Evolutionary conservation across 1,140 invertebrate genomes (phyloP).

Genomic region (Listronotus oregonensis): DNA sequence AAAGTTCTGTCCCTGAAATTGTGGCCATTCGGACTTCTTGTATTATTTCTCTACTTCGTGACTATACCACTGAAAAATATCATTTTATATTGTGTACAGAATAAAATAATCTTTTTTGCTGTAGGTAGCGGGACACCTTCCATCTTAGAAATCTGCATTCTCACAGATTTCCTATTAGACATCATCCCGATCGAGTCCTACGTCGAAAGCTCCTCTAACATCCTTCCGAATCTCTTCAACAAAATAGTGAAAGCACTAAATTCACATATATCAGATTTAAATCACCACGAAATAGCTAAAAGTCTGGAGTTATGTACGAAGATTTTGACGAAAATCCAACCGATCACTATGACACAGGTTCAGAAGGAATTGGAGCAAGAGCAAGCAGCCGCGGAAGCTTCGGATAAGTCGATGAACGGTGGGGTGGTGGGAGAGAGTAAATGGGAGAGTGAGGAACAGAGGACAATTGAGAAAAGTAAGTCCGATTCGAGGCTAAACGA

Average conservation of each 20-base stretch:
- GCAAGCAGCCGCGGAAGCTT: not conserved
- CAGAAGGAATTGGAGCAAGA: conserved; percentile 22
- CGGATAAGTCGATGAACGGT: conserved; percentile 15
- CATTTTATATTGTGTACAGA: no score
- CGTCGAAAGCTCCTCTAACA: conserved; percentile 78
- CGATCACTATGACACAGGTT: conserved; percentile 52
- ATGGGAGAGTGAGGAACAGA: conserved; percentile 30
- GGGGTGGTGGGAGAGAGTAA: conserved; percentile 1
- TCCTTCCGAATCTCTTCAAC: conserved; percentile 74
- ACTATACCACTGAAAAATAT: no score
- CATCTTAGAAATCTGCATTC: conserved; percentile 69
- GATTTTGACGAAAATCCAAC: conserved; percentile 78
- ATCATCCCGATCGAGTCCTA: conserved; percentile 81
- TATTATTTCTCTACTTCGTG: no score
- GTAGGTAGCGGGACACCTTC: conserved; percentile 62
- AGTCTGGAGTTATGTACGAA: conserved; percentile 74
- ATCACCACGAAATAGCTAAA: conserved; percentile 66
- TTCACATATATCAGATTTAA: conserved; percentile 63
- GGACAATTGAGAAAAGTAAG: conserved; percentile 66
- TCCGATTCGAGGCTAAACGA: conserved; percentile 70
- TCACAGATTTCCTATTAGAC: conserved; percentile 81
- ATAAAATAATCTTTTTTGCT: no score
- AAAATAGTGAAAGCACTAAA: conserved; percentile 68
- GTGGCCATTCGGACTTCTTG: no score
- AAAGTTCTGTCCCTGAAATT: no score